phyloP scores from a whole-genome alignment of 2,888 invertebrate species.

The Eueremaeus valkanovi region DNA sequence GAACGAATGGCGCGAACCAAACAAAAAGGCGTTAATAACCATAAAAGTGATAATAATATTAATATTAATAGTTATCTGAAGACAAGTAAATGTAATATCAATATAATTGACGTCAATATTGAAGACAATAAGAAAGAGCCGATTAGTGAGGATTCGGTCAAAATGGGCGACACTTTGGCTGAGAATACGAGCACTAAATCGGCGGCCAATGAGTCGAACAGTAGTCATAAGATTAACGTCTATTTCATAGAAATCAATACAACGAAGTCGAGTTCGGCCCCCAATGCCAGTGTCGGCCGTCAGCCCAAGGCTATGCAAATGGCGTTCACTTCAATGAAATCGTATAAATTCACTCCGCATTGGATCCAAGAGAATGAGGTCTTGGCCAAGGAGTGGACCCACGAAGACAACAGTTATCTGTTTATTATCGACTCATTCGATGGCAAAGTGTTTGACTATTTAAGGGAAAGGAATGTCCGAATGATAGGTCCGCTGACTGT shows the following conservation, averaged over 20 bases:
- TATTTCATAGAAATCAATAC: conserved; percentile 1
- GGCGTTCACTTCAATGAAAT: conserved; percentile 51
- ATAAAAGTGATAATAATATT: neutral
- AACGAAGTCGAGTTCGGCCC: neutral
- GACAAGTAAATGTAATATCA: neutral
- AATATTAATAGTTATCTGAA: no score
- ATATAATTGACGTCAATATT: neutral
- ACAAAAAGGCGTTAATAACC: neutral
- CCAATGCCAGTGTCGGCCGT: neutral
- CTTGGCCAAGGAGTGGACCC: conserved; percentile 59
- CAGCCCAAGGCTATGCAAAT: conserved; percentile 36
- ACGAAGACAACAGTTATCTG: conserved; percentile 57
- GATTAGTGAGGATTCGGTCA: neutral
- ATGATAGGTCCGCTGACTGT: conserved; percentile 78
- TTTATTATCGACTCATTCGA: conserved; percentile 74
- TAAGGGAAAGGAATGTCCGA: conserved; percentile 59
- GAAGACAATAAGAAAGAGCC: neutral
- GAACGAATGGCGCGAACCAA: neutral
- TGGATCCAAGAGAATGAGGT: conserved; percentile 65
- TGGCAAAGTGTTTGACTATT: conserved; percentile 65
- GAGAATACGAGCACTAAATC: neutral
- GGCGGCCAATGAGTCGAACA: neutral
- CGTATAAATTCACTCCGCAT: conserved; percentile 60
- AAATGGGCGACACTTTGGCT: neutral
- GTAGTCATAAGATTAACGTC: neutral